A percentile compares a stretch with the other conserved stretches of the same genome.
Conservation (phyloP, 1,140 invertebrate species). For the Lamellibrachia luymesi region DNA sequence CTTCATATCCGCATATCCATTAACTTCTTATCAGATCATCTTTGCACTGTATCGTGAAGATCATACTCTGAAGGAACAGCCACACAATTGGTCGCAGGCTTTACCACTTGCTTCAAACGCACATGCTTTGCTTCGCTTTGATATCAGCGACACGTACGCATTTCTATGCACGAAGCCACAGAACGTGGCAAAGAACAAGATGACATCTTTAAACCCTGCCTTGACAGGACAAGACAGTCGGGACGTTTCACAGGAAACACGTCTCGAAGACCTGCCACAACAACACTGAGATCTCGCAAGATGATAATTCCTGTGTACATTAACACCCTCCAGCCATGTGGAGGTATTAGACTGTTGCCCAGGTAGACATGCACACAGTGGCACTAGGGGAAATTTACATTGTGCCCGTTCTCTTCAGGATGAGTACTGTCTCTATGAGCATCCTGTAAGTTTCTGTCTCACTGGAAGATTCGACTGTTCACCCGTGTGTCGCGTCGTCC, state of each 20-base stretch:
- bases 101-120: no score
- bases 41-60: no score
- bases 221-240: background rate
- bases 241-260: background rate
- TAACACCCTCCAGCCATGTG: background rate
- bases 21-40: no score
- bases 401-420: background rate
- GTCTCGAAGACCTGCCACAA: background rate
- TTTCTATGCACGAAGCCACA: no score
- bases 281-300: background rate
- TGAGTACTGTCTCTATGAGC: background rate
- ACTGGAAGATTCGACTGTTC: background rate
- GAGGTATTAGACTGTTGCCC: no score
- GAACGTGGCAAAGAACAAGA: no score
- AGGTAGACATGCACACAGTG: background rate
- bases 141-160: no score
- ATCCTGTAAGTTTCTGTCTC: background rate
- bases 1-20: no score
- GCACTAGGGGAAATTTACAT: background rate
- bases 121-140: no score
- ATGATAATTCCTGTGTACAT: background rate
- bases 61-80: no score
- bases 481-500: constrained; percentile 64
- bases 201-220: no score
- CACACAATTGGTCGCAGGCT: no score